Evolutionary conservation across 2,888 invertebrate genomes (phyloP).

Genomic region (Rotaria macrura): DNA sequence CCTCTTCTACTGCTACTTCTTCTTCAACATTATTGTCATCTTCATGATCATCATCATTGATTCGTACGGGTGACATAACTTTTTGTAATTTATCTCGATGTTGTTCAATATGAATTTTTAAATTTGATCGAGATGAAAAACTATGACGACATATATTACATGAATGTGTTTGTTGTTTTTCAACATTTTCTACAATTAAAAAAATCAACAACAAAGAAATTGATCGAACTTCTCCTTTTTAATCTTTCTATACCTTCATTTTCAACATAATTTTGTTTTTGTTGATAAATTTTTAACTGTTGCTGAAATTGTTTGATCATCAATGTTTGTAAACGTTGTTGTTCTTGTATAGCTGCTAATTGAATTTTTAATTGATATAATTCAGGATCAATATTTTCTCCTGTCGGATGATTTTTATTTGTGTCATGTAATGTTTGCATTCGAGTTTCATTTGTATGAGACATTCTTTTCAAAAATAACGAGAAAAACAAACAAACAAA

Average conservation of each 20-base stretch:
- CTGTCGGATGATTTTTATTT: background rate
- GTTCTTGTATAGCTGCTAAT: conserved; percentile 25
- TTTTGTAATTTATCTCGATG: background rate
- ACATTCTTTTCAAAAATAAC: background rate
- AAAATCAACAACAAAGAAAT: no score
- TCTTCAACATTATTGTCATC: background rate
- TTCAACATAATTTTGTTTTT: background rate
- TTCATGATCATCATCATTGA: background rate
- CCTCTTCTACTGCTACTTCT: background rate
- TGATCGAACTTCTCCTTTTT: background rate
- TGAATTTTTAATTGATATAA: conserved; percentile 24
- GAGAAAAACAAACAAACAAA: background rate
- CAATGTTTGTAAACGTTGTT: conserved; percentile 25
- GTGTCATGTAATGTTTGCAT: background rate
- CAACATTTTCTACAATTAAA: background rate
- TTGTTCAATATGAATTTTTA: background rate
- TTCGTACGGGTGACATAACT: background rate
- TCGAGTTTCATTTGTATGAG: background rate
- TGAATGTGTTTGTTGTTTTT: background rate
- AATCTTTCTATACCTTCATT: background rate
- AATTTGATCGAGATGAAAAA: background rate
- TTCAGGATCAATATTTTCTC: background rate
- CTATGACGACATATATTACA: background rate
- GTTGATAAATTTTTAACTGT: conserved; percentile 17
- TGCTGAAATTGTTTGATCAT: conserved; percentile 28